A percentile compares a stretch with the other conserved stretches of the same genome.
Evolutionary conservation across 23 tunicate genomes (phyloP).

Genomic region (Oikopleura dioica): DNA sequence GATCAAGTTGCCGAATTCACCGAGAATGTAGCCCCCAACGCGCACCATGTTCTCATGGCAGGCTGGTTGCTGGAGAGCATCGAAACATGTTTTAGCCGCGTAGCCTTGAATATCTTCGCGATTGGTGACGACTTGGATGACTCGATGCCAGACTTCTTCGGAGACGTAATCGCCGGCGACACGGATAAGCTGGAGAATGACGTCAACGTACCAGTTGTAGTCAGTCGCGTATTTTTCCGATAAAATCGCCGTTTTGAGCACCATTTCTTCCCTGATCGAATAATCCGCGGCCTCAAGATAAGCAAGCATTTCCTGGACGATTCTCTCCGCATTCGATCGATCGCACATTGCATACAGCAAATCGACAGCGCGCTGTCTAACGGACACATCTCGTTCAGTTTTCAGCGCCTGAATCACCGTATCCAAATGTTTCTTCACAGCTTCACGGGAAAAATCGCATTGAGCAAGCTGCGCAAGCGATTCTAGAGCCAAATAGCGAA

Average conservation of each 20-base stretch:
- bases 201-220: slow-evolving; percentile 94
- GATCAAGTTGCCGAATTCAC: slow-evolving; percentile 82
- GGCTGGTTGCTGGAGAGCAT: slow-evolving; percentile 90
- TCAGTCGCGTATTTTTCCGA: slow-evolving; percentile 94
- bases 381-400: slow-evolving; percentile 95
- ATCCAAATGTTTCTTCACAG: slow-evolving; percentile 85
- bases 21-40: slow-evolving; percentile 87
- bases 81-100: slow-evolving; percentile 94
- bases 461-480: slow-evolving; percentile 80
- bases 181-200: slow-evolving; percentile 69
- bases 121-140: slow-evolving; percentile 86
- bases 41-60: slow-evolving; percentile 98
- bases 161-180: slow-evolving; percentile 97
- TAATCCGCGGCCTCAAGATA: slow-evolving; percentile 85
- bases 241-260: slow-evolving; percentile 75
- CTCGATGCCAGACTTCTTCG: slow-evolving; percentile 99
- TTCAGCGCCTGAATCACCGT: slow-evolving; percentile 27
- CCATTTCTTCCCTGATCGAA: slow-evolving; percentile 99
- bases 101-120: slow-evolving; percentile 93
- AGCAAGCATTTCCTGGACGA: slow-evolving; percentile 78
- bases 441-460: slow-evolving; percentile 72
- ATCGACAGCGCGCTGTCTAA: slow-evolving; percentile 90
- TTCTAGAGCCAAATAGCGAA: slow-evolving; percentile 89
- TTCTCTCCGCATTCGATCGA: slow-evolving; percentile 66
- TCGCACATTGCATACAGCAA: slow-evolving; percentile 95